A percentile compares a stretch with the other conserved stretches of the same genome.
phyloP scores from a whole-genome alignment of 2,888 invertebrate species.

The Xylota segnis region DNA sequence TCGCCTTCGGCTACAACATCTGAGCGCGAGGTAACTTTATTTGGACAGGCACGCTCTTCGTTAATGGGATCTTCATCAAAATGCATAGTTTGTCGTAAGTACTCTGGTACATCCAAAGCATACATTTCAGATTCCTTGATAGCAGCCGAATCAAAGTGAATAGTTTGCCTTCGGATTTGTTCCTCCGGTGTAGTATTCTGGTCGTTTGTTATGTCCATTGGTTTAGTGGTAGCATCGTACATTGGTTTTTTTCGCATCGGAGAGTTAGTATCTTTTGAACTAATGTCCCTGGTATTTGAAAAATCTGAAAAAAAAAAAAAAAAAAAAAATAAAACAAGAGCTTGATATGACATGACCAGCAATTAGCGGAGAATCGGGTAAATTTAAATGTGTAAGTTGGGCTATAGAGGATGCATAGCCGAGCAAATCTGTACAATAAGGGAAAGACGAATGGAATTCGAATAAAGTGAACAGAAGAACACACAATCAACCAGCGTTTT shows the following conservation, averaged over 20 bases:
- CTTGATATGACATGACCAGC: too few species aligned
- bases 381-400: too few species aligned
- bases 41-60: constrained; percentile 21
- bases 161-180: constrained; percentile 14
- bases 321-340: neutral
- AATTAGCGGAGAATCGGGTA: neutral
- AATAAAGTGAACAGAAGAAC: too few species aligned
- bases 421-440: too few species aligned
- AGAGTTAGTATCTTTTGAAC: constrained; percentile 35
- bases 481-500: too few species aligned
- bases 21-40: neutral
- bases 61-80: constrained; percentile 37
- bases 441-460: too few species aligned
- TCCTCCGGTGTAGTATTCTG: neutral
- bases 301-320: constrained; percentile 31
- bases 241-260: constrained; percentile 63
- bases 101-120: neutral
- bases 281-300: neutral
- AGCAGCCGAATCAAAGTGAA: constrained; percentile 14
- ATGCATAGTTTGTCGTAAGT: constrained; percentile 32
- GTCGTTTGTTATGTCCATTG: constrained; percentile 40
- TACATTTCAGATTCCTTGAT: constrained; percentile 7
- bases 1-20: neutral
- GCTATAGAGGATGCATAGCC: too few species aligned
- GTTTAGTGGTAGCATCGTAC: constrained; percentile 19